These are phyloP conservation scores for Micromussa lordhowensis DNA, from an alignment of 92 coral and sea anemone species.

Conservation along the genomic window DNA sequence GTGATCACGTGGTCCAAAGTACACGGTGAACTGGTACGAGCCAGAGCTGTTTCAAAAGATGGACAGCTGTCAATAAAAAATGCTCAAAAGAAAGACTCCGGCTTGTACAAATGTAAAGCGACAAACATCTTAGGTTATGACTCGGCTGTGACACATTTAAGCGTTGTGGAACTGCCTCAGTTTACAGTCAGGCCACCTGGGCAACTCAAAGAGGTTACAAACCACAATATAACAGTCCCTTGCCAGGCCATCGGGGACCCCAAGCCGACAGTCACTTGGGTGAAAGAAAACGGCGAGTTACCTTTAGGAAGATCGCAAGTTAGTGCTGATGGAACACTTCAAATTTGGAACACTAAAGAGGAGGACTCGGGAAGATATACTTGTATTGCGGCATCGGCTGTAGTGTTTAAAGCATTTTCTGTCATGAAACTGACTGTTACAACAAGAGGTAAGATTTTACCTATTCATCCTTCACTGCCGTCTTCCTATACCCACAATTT, in stretches of 20 bases:
- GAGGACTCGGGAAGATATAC: slow-evolving; percentile 39
- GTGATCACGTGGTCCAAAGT: slow-evolving; percentile 26
- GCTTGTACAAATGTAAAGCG: slow-evolving; percentile 35
- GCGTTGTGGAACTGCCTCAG: slow-evolving; percentile 24
- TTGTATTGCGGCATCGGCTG: slow-evolving; percentile 8
- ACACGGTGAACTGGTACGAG: not conserved
- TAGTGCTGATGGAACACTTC: slow-evolving; percentile 28
- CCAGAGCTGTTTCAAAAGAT: not conserved
- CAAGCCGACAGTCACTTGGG: slow-evolving; percentile 24
- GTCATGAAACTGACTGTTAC: not conserved
- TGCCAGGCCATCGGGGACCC: slow-evolving; percentile 37
- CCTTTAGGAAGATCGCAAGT: slow-evolving; percentile 23
- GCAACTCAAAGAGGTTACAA: not conserved
- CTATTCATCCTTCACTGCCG: too few species aligned
- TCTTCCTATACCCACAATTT: too few species aligned
- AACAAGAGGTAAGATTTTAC: not conserved
- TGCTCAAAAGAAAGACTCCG: slow-evolving; percentile 26
- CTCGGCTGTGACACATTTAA: slow-evolving; percentile 7
- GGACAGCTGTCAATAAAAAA: slow-evolving; percentile 22
- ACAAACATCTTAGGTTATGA: slow-evolving; percentile 12
- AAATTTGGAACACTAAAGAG: slow-evolving; percentile 4
- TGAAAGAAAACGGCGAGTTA: slow-evolving; percentile 9
- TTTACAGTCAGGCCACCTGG: slow-evolving; percentile 25
- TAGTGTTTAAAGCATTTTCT: not conserved
- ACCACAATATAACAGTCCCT: not conserved